Percentiles rank a stretch among this genome's conserved stretches.
Conservation (phyloP, 2,888 invertebrate species). For the Clepsis dumicolana region DNA sequence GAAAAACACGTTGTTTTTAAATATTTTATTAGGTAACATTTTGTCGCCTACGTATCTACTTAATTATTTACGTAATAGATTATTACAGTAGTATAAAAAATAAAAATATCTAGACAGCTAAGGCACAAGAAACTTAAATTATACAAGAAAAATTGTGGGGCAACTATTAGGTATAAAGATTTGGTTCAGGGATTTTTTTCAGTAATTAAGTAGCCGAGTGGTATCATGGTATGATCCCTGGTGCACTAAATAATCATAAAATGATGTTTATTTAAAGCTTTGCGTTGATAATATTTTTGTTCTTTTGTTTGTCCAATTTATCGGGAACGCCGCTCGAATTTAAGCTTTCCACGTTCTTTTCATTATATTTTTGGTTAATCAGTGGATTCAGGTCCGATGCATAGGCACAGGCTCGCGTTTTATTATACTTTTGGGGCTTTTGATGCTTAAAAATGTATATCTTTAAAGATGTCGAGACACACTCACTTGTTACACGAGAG, state of each 20-base stretch:
- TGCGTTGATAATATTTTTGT: not conserved
- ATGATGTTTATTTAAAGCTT: not conserved
- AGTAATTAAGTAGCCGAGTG: not conserved
- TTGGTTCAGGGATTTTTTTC: not conserved
- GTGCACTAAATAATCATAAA: not conserved
- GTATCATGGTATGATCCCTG: too few relatives aligned
- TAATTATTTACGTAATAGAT: constrained; percentile 41
- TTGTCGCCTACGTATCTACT: constrained; percentile 35
- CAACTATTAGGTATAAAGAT: not conserved
- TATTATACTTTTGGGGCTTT: too few relatives aligned
- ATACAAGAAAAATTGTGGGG: constrained; percentile 33
- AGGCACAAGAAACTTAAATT: constrained; percentile 5
- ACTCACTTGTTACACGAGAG: too few relatives aligned
- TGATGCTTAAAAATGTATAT: too few relatives aligned
- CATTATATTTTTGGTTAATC: too few relatives aligned
- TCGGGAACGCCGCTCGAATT: too few relatives aligned
- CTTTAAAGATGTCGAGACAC: too few relatives aligned
- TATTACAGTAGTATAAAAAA: constrained; percentile 23
- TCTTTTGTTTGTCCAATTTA: too few relatives aligned
- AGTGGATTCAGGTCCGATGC: too few relatives aligned
- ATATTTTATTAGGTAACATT: constrained; percentile 44
- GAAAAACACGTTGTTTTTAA: constrained; percentile 22
- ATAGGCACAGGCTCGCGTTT: too few relatives aligned
- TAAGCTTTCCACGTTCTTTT: too few relatives aligned
- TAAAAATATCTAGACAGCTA: constrained; percentile 34